Conservation (phyloP, 2,113 vertebrate species). For the Petromus typicus region DNA sequence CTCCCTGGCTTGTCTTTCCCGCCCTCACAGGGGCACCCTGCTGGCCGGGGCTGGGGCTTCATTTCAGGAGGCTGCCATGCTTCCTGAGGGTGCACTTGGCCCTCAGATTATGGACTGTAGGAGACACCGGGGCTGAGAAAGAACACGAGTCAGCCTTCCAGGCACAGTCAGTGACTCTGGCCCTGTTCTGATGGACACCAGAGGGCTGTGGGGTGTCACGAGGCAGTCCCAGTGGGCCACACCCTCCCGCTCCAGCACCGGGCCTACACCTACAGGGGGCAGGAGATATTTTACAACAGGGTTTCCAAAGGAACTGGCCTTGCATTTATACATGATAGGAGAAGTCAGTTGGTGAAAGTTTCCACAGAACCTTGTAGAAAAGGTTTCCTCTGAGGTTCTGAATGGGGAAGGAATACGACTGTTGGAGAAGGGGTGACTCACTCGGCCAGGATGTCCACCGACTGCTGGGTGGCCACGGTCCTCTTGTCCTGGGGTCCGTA, state of each 20-base stretch:
- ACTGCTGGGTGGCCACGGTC: conserved; percentile 85
- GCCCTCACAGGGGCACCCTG: too few relatives aligned
- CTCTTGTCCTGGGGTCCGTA: conserved; percentile 85
- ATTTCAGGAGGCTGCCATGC: fast-evolving
- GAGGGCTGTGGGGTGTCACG: not conserved
- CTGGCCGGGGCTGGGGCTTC: not conserved
- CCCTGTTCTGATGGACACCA: fast-evolving
- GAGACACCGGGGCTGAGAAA: not conserved
- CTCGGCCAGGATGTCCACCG: conserved; percentile 85
- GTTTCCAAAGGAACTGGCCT: not conserved
- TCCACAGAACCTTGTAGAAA: not conserved
- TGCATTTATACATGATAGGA: not conserved
- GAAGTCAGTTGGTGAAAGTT: not conserved
- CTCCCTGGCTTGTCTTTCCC: too few relatives aligned
- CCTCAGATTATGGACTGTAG: not conserved
- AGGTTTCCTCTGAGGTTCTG: not conserved
- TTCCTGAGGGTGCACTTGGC: fast-evolving
- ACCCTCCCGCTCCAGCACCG: not conserved
- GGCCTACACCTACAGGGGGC: not conserved
- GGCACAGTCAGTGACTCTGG: not conserved
- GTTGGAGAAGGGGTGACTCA: conserved; percentile 77
- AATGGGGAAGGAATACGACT: not conserved
- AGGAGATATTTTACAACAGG: not conserved
- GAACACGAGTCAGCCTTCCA: not conserved
- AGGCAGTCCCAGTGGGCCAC: not conserved